Evolutionary conservation across 2,888 invertebrate genomes (phyloP), one percentile per base, ranked within the genome.

Genomic region (Gari tellinella): DNA sequence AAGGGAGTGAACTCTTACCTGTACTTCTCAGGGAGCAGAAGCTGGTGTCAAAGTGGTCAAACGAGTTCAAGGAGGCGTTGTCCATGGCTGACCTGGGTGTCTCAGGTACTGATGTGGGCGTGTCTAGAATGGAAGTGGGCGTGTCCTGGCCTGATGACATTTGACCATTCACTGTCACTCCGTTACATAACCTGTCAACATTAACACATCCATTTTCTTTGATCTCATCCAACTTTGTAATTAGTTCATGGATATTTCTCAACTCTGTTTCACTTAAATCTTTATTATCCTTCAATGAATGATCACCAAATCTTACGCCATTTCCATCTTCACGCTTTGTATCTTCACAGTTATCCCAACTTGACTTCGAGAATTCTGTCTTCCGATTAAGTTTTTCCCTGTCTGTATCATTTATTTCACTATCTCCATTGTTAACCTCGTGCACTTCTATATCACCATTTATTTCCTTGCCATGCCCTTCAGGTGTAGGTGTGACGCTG

Each of bases 21-120:
- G 80, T 72, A 60, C 77, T 81, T 61, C 75, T 81, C 41, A 77
- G 53, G 23, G 80, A 81, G 55, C 80, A 77, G 48, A 81, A 81
- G 43, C 80, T 81, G 17, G 80, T 73, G 49, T 81, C 80, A 65
- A 78, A 66, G 46, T 78, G 73, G 31, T 78, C 78, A 64, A 78
- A 74, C 21, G 78, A 78, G 43, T 70, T 67, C 5, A 61, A 43
- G 1, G 78, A 78, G 7, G 72, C 62, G 3, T 58, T 60, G 56
- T 78, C 78, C 70, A 78, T 73, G 23, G 60, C 66, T n/a, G 66
- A 56, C 17, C 57, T 61, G 15, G 68, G 61, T 23, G 68, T 61
- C 15, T 52, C 62, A 1, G 21, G 3, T 4, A 38, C 53, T 21
- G 25, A 12, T 21, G 7, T 17, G 49, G 15, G 61, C 31, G 65